phyloP scores from a whole-genome alignment of 2,113 vertebrate species.

The Burhinus oedicnemus region DNA sequence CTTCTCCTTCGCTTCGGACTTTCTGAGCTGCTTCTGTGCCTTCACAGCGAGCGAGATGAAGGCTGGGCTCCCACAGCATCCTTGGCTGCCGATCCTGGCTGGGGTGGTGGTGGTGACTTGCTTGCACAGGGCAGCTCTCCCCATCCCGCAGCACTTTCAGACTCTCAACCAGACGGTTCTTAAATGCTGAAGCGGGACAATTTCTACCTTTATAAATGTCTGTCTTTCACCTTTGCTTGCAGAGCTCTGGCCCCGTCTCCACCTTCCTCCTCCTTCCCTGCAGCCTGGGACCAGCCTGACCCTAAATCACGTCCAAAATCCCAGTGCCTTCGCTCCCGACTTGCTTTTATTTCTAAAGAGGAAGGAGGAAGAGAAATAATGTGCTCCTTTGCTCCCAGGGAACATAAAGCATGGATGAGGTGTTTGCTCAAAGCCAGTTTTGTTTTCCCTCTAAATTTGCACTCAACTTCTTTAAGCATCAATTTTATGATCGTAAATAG shows the following conservation, averaged over 20 bases:
- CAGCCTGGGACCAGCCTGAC: background rate
- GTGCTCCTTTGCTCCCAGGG: background rate
- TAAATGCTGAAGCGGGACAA: fast-evolving
- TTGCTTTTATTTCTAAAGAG: background rate
- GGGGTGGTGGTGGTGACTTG: too few species aligned
- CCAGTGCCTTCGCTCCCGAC: background rate
- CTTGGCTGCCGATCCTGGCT: fast-evolving
- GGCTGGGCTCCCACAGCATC: background rate
- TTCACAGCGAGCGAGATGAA: fast-evolving
- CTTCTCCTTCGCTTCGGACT: background rate
- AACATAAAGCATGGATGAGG: background rate
- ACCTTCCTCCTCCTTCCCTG: background rate
- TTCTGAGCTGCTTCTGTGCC: background rate
- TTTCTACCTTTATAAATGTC: background rate
- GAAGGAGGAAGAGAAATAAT: background rate
- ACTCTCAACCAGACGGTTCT: background rate
- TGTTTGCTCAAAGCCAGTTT: background rate
- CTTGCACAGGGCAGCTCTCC: background rate
- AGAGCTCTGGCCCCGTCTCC: background rate
- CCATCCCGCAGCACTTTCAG: fast-evolving
- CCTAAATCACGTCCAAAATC: background rate
- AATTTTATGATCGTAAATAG: background rate
- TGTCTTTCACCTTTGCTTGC: background rate
- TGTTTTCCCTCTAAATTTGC: background rate
- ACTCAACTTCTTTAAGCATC: background rate